A percentile compares a stretch with the other conserved stretches of the same genome.
phyloP scores from a whole-genome alignment of 2,113 vertebrate species.

The Tangachromis dhanisi region DNA sequence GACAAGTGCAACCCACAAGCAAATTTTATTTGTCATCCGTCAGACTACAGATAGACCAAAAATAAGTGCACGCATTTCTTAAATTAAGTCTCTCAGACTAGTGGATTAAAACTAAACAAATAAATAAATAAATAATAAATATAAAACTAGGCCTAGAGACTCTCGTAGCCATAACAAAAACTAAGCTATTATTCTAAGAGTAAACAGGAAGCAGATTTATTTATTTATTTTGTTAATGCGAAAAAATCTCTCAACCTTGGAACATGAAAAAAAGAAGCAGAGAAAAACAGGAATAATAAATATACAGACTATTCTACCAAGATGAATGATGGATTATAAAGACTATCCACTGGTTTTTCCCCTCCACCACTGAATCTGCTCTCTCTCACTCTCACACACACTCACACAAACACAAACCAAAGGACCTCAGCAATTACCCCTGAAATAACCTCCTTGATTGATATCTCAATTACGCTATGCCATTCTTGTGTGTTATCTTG shows the following conservation, averaged over 20 bases:
- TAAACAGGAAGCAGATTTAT: background rate
- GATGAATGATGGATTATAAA: slow-evolving; percentile 10
- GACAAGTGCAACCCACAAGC: background rate
- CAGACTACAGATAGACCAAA: background rate
- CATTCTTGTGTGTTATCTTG: slow-evolving; percentile 65
- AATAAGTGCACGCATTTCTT: background rate
- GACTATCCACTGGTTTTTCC: background rate
- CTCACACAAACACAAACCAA: slow-evolving; percentile 44
- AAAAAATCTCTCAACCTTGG: background rate
- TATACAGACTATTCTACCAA: background rate
- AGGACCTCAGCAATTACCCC: slow-evolving; percentile 68
- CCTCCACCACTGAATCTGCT: background rate
- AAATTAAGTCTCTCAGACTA: background rate
- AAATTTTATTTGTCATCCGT: background rate
- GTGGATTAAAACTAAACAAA: background rate
- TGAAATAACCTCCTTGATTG: slow-evolving; percentile 72
- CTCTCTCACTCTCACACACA: background rate
- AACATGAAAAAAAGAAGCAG: background rate
- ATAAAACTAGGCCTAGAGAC: background rate
- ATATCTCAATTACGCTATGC: slow-evolving; percentile 71
- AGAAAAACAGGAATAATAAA: background rate
- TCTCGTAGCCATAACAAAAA: background rate
- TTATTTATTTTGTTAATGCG: background rate
- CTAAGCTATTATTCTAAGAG: background rate
- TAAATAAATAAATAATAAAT: background rate